Percentiles rank a stretch among this genome's conserved stretches.
Evolutionary conservation across 2,888 invertebrate species (phyloP).

Genomic region (Heliconius charithonia): DNA sequence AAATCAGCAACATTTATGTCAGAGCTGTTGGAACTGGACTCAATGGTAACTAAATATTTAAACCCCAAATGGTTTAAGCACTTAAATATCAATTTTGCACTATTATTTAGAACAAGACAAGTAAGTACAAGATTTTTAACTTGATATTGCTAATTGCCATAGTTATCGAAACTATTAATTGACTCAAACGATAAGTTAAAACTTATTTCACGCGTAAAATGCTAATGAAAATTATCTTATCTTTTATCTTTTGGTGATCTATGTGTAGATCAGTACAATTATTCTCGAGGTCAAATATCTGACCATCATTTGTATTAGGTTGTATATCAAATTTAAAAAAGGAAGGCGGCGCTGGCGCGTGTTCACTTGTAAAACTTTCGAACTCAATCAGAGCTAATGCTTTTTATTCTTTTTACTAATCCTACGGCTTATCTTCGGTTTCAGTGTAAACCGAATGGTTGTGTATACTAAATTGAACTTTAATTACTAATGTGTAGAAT

Average conservation of each 20-base stretch:
- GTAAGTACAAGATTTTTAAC: constrained; percentile 10
- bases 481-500: constrained; percentile 46
- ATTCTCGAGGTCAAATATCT: constrained; percentile 9
- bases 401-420: constrained; percentile 75
- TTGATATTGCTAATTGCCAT: background rate
- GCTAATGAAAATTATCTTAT: background rate
- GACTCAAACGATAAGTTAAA: background rate
- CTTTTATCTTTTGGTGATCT: background rate
- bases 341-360: constrained; percentile 28
- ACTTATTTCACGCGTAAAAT: background rate
- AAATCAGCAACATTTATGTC: background rate
- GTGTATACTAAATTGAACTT: constrained; percentile 20
- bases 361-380: constrained; percentile 37
- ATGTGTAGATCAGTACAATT: background rate
- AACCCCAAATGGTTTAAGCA: constrained; percentile 1
- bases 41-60: constrained; percentile 6
- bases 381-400: constrained; percentile 66
- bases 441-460: constrained; percentile 61
- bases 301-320: background rate
- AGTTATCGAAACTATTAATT: constrained; percentile 1
- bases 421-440: constrained; percentile 75
- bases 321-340: constrained; percentile 16
- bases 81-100: constrained; percentile 16
- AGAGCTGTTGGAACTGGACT: background rate
- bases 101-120: background rate